Base-by-base conservation (phyloP, 2,888 invertebrate genomes). In the Drosophila sordidula region DNA sequence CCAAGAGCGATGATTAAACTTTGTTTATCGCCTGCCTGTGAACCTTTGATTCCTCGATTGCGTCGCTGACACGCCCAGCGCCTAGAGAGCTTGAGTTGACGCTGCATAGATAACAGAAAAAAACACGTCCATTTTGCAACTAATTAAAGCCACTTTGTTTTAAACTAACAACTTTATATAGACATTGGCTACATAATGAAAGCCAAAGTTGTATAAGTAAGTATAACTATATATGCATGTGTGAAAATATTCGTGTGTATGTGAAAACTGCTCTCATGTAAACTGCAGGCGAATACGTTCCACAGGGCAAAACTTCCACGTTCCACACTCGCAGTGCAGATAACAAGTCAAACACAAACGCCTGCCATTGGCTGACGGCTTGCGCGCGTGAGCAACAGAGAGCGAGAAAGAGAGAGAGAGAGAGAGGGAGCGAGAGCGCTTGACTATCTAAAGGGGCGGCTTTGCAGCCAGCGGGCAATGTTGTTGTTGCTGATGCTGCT, bases 301-400 rank as follows among this genome's bases (percentile, higher is more conserved):
- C 82, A 88, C 89, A 68, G 14, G 18, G 18, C n/a, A 47, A 41
- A 12, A 16, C 36, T 85, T 89, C 82, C 90, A 90, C 80, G 86
- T 85, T 90, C 90, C 89, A 89, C 89, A 83, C 51, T 5, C 50
- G 41, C 45, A 70, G 58, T 49, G 55, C 39, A 89, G 89, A 89
- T 88, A 89, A 80, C 66, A 8, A 44, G 38, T 58, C 45, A 32
- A 50, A 12, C 25, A 44, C 44, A 45, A 55, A 49, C 64, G 64
- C 6, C 54, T 78, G 39, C 68, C 73, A 89, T 87, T 87, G 87
- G 87, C 55, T 73, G 67, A 5, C 12, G 5, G 38, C 44, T 9
- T 57, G 44, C 4, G 46, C 41, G 50, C 6, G 54, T 14, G 41
- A 34, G 59, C 39, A 12, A 12, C 34, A 3, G 22, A n/a, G 50